Evolutionary conservation across 2,113 vertebrate species (phyloP), one percentile per base, ranked within the genome.

Genomic region (Fulica atra): DNA sequence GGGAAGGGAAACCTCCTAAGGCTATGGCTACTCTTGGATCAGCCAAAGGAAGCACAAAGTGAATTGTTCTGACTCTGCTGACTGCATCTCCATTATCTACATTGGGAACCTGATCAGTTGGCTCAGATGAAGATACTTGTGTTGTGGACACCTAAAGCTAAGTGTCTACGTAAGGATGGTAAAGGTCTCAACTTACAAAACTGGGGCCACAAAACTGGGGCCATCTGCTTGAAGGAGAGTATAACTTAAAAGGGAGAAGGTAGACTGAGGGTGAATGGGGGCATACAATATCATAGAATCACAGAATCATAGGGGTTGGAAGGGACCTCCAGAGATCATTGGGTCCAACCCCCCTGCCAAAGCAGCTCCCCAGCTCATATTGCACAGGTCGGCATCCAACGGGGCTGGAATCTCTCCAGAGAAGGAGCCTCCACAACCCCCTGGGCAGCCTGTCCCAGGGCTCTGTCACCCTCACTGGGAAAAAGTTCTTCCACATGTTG

Each of bases 261-360:
- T 5, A 72, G 59, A 38, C 14, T 21, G 19, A 54, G 53, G 25
- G 6, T 46, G 18, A 59, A 31, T 0, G 0, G 24, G 17, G 10
- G 4, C 60, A 79, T 48, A 15, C 44, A 44, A 57, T 33, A 11
- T 4, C n/a, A n/a, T n/a, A n/a, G n/a, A n/a, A n/a, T n/a, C n/a
- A n/a, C n/a, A n/a, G n/a, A n/a, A n/a, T n/a, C n/a, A n/a, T n/a
- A n/a, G n/a, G n/a, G n/a, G n/a, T n/a, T n/a, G n/a, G n/a, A n/a
- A n/a, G n/a, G n/a, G n/a, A n/a, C n/a, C n/a, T n/a, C n/a, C n/a
- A n/a, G n/a, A n/a, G n/a, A n/a, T n/a, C n/a, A n/a, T n/a, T n/a
- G n/a, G n/a, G n/a, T n/a, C n/a, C n/a, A n/a, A n/a, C n/a, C n/a
- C n/a, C n/a, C n/a, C n/a, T n/a, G n/a, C n/a, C n/a, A n/a, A n/a